Evolutionary conservation across 2,797 vertebrate genomes (phyloP).

Genomic region (Coendou prehensilis): DNA sequence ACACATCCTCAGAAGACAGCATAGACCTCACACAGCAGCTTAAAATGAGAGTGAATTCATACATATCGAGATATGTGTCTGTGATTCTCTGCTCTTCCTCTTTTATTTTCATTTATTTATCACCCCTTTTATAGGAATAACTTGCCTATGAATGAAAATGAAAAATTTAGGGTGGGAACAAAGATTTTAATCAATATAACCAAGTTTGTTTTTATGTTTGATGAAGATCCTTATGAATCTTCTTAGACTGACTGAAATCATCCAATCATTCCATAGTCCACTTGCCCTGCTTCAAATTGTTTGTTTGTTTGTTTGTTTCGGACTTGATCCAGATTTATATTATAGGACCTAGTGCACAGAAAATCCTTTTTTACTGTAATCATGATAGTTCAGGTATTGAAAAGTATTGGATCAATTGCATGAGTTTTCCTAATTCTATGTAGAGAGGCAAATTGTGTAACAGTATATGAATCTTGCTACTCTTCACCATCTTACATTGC

Average conservation of each 20-base stretch:
- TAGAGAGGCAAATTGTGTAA: not conserved
- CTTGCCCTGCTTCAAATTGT: conserved; percentile 28
- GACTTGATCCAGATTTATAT: conserved; percentile 6
- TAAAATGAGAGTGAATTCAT: not conserved
- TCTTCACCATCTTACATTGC: not conserved
- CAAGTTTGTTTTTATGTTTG: conserved; percentile 30
- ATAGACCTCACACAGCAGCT: conserved; percentile 86
- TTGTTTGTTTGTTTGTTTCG: not conserved
- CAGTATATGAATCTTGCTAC: not conserved
- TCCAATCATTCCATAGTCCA: not conserved
- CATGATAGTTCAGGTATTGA: not conserved
- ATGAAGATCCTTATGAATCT: conserved; percentile 27
- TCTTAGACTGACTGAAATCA: conserved; percentile 26
- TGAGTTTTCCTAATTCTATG: not conserved
- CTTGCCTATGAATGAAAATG: conserved; percentile 47
- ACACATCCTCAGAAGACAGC: conserved; percentile 81
- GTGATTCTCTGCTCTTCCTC: conserved; percentile 5
- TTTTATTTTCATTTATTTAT: not conserved
- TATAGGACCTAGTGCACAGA: not conserved
- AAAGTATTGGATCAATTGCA: not conserved
- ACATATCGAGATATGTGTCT: not conserved
- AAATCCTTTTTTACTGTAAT: not conserved
- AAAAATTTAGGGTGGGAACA: conserved; percentile 38
- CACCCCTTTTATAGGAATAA: not conserved
- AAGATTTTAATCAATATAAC: conserved; percentile 61